Base-by-base conservation (phyloP, 53 echinoderm and acorn worm genomes). In the Holothuria leucospilota region DNA sequence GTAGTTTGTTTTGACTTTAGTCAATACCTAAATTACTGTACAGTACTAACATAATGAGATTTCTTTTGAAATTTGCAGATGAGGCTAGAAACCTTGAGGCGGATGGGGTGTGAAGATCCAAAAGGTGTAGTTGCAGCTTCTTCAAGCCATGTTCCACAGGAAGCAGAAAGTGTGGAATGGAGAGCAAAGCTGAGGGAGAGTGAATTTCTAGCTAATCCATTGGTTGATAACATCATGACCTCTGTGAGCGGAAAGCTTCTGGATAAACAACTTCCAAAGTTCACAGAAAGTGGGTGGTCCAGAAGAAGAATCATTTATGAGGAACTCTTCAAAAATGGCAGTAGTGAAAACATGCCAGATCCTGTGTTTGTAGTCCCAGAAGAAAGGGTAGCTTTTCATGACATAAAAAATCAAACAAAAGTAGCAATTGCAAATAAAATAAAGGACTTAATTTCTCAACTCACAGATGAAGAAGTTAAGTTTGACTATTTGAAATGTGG, bases 321-420 rank as follows among this genome's bases (percentile, higher is more conserved):
- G 6, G 56, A 9, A 79, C 30, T 27, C 18, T 79, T 79, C 25
- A 51, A 59, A 53, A 24, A 58, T 20, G 80, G 9, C 51, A 40
- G 9, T 79, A 25, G 59, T 52, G 59, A 24, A 13, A 40, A 58
- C n/a, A 29, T 56, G 28, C 13, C 59, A 27, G 80, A 79, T 79
- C 80, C 80, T 9, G 59, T 56, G 5, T 79, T 79, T 59, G 80
- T 79, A 15, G 18, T 40, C 27, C 25, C 29, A 58, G 53, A 51
- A 30, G 80, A 79, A 30, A 51, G 80, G 18, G 23, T 11, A 8
- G 20, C 28, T 24, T 79, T 46, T 21, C 59, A 56, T 58, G 80
- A 79, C 40, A 59, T 79, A 9, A 79, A 24, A 51, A 79, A 79
- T 79, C 80, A 79, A 20, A 79, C 24, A 56, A 79, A 79, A 51